Conservation (phyloP, 2,888 invertebrate genomes). For the Noctua comes region DNA sequence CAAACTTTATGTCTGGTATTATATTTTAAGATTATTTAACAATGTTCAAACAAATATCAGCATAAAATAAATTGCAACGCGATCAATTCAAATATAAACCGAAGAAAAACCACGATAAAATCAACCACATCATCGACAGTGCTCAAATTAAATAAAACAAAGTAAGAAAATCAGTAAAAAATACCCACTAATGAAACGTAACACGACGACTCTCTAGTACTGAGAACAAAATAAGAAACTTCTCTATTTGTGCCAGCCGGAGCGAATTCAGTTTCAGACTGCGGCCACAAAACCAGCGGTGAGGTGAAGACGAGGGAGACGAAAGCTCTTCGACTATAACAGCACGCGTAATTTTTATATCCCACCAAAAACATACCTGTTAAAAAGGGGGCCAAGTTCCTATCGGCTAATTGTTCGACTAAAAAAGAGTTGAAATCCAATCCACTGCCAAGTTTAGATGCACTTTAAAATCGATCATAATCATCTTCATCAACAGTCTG, state of each 20-base stretch:
- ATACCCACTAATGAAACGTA: constrained; percentile 55
- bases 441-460: too few species aligned
- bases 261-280: constrained; percentile 49
- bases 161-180: constrained; percentile 40
- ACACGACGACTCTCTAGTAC: constrained; percentile 48
- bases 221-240: constrained; percentile 63
- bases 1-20: too few species aligned
- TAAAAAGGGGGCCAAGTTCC: too few species aligned
- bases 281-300: constrained; percentile 5
- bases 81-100: background rate
- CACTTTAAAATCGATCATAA: too few species aligned
- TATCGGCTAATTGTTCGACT: too few species aligned
- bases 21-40: background rate
- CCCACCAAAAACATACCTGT: too few species aligned
- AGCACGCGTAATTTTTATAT: background rate
- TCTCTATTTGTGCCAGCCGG: constrained; percentile 49
- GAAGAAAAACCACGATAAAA: background rate
- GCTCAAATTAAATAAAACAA: constrained; percentile 38
- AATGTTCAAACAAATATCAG: too few species aligned
- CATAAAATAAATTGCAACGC: background rate
- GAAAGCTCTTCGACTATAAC: background rate
- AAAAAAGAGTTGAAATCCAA: too few species aligned
- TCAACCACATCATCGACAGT: constrained; percentile 7
- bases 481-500: too few species aligned
- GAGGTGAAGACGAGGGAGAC: background rate